Conservation (phyloP, 2,888 invertebrate species). For the Belgica antarctica region DNA sequence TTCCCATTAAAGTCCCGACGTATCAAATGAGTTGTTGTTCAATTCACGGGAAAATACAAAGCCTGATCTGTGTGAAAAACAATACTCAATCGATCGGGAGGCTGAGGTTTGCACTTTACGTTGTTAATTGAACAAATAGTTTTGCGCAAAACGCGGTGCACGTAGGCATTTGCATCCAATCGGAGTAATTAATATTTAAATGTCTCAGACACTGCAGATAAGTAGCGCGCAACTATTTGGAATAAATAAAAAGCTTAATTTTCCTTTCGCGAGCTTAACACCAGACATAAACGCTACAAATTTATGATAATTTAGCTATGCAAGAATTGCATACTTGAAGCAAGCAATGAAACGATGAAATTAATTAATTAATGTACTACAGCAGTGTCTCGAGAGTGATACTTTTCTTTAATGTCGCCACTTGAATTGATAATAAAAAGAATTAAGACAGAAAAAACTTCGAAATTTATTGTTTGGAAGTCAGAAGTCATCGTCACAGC, state of each 20-base stretch:
- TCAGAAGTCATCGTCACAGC: background rate
- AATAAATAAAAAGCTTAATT: too few relatives aligned
- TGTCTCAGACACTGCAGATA: background rate
- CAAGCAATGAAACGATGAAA: background rate
- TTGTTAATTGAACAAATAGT: background rate
- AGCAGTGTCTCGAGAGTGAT: background rate
- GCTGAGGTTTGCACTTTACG: background rate
- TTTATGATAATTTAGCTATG: constrained; percentile 20
- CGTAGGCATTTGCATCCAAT: background rate
- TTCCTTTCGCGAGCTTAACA: background rate
- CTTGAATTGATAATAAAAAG: constrained; percentile 31
- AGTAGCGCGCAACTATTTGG: constrained; percentile 4
- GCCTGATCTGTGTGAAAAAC: background rate
- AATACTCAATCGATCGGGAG: background rate
- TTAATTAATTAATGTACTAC: constrained; percentile 26
- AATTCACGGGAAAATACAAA: background rate
- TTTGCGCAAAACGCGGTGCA: background rate
- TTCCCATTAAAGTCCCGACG: background rate
- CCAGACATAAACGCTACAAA: background rate
- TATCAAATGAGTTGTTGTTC: background rate
- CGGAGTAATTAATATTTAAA: constrained; percentile 10
- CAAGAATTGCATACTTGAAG: too few relatives aligned
- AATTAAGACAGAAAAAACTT: constrained; percentile 25
- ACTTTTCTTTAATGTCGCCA: constrained; percentile 22
- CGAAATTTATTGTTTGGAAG: constrained; percentile 17